Percentiles rank a stretch among this genome's conserved stretches.
These are phyloP conservation scores for Bicyclus anynana DNA, from an alignment of 1,140 invertebrate genomes.

Conservation along the genomic window DNA sequence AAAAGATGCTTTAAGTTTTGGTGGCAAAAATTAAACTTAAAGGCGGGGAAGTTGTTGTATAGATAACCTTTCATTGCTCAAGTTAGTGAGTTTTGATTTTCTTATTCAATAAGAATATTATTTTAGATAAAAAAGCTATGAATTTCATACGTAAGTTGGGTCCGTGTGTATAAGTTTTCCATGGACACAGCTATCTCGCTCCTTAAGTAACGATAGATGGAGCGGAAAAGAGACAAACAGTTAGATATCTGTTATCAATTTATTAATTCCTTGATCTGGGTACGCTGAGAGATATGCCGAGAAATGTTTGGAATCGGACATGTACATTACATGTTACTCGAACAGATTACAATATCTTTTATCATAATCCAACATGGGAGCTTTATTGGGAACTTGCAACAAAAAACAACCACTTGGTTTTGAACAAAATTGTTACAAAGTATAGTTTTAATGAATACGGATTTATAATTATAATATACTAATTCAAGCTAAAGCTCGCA, in stretches of 20 bases:
- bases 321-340: background rate
- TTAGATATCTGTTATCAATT: conserved; percentile 7
- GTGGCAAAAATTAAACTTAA: too few species aligned
- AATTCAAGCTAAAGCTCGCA: too few species aligned
- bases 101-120: too few species aligned
- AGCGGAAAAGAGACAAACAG: conserved; percentile 1
- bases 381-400: background rate
- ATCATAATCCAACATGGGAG: background rate
- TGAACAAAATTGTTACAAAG: too few species aligned
- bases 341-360: conserved; percentile 1
- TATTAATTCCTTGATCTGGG: conserved; percentile 13
- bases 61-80: too few species aligned
- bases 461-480: too few species aligned
- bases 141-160: background rate
- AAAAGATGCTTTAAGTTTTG: too few species aligned
- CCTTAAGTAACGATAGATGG: background rate
- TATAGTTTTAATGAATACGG: too few species aligned
- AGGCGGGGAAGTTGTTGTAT: too few species aligned
- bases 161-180: background rate
- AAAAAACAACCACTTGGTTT: too few species aligned
- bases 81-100: too few species aligned
- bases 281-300: background rate
- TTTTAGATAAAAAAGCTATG: too few species aligned
- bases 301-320: background rate
- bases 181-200: conserved; percentile 20